Conservation (phyloP, 2,888 invertebrate genomes). For the Nephrotoma guestfalica region DNA sequence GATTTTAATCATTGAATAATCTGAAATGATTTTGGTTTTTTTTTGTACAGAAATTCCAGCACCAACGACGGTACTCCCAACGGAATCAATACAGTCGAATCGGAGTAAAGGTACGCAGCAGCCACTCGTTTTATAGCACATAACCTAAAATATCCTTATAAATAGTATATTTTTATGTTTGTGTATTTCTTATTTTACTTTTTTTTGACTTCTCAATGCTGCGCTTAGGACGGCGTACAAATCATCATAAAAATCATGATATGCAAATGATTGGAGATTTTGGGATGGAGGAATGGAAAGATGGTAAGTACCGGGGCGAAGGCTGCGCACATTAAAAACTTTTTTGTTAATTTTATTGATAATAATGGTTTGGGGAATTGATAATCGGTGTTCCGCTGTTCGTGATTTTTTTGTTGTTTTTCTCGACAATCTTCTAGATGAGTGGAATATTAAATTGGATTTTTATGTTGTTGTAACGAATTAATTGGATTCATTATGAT, state of each 20-base stretch:
- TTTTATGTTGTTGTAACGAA: background rate
- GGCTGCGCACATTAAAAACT: background rate
- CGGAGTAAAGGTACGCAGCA: constrained; percentile 24
- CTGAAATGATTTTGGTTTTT: constrained; percentile 8
- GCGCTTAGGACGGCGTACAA: constrained; percentile 26
- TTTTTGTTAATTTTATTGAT: background rate
- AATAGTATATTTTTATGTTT: background rate
- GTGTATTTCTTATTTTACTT: background rate
- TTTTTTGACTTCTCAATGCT: constrained; percentile 12
- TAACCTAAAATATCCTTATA: background rate
- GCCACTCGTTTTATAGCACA: background rate
- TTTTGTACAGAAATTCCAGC: constrained; percentile 63
- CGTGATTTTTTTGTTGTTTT: background rate
- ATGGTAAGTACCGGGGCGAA: constrained; percentile 30
- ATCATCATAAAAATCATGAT: constrained; percentile 33
- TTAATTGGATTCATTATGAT: background rate
- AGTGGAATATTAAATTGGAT: background rate
- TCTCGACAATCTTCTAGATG: background rate
- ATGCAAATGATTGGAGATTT: constrained; percentile 51
- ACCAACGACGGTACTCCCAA: constrained; percentile 59
- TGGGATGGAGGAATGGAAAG: constrained; percentile 60
- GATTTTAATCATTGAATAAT: constrained; percentile 2
- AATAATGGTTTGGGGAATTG: background rate
- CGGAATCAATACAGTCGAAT: constrained; percentile 33
- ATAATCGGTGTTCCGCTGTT: background rate